Base-by-base conservation (phyloP, 2,888 invertebrate species). In the Prenolepis imparis region DNA sequence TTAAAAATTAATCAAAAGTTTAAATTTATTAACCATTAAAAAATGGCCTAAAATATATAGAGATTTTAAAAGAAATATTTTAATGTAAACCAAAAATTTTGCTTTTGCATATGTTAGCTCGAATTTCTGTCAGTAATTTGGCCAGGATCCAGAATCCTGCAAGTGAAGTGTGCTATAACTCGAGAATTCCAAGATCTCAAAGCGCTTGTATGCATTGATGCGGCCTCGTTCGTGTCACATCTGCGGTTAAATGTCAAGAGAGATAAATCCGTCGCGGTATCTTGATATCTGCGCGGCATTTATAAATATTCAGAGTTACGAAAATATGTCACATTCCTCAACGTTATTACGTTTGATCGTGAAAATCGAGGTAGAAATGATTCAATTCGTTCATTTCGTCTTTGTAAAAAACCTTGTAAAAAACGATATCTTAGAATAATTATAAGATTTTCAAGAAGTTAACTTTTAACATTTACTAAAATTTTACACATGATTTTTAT, bases 241-340 rank as follows among this genome's bases (percentile, higher is more conserved):
- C 32, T 36, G 52, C 52, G 36, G 84, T 82, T 81, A 87, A 88
- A 88, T 88, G 85, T 88, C 85, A 88, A 75, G 80, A 0, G 52
- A 87, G 85, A 87, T 88, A 88, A 82, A 84, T 85, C 59, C 44
- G 64, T 64, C 66, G n/a, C 52, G 44, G 1, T 48, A n/a, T 52
- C 48, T 32, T 41, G 61, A 32, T 3, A 21, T 28, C 61, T 15
- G 3, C 66, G 21, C 57, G 82, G 48, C 48, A 84, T 85, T 87
- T 83, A 87, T 88, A 85, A 85, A 84, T 87, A 87, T 87, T 84
- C 83, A 59, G 63, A 18, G 11, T 52, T 84, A 12, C 48, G 59
- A 84, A 82, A 82, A 74, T 82, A 82, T 44, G 24, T n/a, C 61
- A 48, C 39, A 44, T 70, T 75, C 21, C 36, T 68, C n/a, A 48